Percentiles rank a stretch among this genome's conserved stretches.
Conservation (phyloP, 2,888 invertebrate genomes). For the Timandra comae region DNA sequence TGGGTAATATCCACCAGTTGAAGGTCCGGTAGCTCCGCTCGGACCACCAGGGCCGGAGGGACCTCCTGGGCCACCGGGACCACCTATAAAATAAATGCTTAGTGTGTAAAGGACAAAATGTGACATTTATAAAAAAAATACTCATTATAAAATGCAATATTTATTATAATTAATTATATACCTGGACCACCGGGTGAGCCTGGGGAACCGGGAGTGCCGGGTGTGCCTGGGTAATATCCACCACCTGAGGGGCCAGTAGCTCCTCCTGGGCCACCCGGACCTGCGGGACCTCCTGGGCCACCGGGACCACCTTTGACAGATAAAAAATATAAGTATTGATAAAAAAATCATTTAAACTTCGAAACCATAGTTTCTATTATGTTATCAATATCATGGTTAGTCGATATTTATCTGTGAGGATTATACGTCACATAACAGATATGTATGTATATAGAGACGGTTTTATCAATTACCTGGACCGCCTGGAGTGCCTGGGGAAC, state of each 20-base stretch:
- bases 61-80: slow-evolving; percentile 21
- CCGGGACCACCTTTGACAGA: slow-evolving; percentile 25
- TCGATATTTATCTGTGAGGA: no score
- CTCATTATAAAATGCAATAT: no score
- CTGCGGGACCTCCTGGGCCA: slow-evolving; percentile 29
- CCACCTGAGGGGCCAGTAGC: slow-evolving; percentile 24
- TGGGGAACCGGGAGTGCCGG: slow-evolving; percentile 22
- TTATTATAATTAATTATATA: not conserved
- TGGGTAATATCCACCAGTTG: slow-evolving; percentile 35
- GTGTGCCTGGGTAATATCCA: slow-evolving; percentile 22
- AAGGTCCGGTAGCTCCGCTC: slow-evolving; percentile 29
- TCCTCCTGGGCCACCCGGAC: slow-evolving; percentile 22
- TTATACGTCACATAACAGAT: no score
- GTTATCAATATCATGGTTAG: no score
- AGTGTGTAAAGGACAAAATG: no score
- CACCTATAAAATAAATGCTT: slow-evolving; percentile 8
- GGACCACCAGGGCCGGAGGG: slow-evolving; percentile 18
- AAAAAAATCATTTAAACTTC: no score
- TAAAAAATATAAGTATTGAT: no score
- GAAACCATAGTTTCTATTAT: no score
- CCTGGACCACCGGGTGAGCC: slow-evolving; percentile 5
- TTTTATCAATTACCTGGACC: slow-evolving; percentile 24
- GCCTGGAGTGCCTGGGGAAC: slow-evolving; percentile 23
- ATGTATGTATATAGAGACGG: no score
- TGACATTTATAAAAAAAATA: no score